Conservation (phyloP, 2,797 vertebrate genomes). For the Oreochromis grahami region DNA sequence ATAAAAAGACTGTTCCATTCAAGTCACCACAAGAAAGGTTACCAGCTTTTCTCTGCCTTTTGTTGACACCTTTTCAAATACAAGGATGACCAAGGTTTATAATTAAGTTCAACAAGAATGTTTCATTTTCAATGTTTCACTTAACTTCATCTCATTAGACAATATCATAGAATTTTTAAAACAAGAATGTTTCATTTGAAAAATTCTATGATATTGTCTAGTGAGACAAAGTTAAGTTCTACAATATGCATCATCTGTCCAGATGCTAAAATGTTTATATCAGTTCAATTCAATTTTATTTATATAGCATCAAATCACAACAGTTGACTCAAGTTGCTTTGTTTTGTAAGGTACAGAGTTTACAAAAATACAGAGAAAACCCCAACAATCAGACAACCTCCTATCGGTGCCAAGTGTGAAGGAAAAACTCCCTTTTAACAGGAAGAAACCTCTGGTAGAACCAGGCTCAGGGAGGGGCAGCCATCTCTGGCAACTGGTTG, state of each 20-base stretch:
- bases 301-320: neutral
- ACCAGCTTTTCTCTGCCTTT: neutral
- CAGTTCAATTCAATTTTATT: neutral
- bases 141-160: neutral
- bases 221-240: neutral
- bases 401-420: neutral
- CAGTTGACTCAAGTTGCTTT: neutral
- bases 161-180: neutral
- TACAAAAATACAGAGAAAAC: neutral
- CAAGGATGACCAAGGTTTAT: neutral
- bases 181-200: neutral
- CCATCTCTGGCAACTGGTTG: neutral
- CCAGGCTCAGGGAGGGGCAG: neutral
- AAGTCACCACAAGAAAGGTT: neutral
- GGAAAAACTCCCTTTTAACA: neutral
- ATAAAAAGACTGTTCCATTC: neutral
- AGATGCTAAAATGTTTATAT: neutral
- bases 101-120: neutral
- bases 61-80: neutral
- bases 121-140: neutral
- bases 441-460: neutral
- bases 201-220: neutral
- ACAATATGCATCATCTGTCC: neutral
- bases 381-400: neutral
- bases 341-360: neutral